A percentile compares a stretch with the other conserved stretches of the same genome.
Conservation (phyloP, 2,797 vertebrate genomes). For the Huso huso region DNA sequence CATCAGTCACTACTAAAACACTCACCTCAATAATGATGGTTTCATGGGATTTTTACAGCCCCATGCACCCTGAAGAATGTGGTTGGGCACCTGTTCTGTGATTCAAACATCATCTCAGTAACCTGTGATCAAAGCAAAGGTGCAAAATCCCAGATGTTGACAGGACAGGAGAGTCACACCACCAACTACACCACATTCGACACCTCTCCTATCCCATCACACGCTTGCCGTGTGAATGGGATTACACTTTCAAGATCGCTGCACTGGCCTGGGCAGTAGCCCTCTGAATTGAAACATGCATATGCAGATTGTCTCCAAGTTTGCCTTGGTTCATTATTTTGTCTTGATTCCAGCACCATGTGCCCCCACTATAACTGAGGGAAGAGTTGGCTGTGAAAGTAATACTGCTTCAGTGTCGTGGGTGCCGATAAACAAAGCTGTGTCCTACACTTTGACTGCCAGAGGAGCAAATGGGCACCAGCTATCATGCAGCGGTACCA, state of each 20-base stretch:
- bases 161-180: constrained; percentile 40
- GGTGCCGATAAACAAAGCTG: constrained; percentile 45
- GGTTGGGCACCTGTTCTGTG: constrained; percentile 36
- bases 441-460: constrained; percentile 40
- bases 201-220: constrained; percentile 44
- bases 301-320: too few species aligned
- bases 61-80: constrained; percentile 51
- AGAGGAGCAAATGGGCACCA: constrained; percentile 14
- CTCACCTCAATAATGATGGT: neutral
- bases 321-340: too few species aligned
- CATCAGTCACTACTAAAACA: too few species aligned
- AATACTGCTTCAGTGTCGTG: constrained; percentile 50
- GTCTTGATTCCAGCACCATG: constrained; percentile 50
- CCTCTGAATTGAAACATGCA: constrained; percentile 23
- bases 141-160: constrained; percentile 48
- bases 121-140: constrained; percentile 47
- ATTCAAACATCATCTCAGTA: constrained; percentile 41
- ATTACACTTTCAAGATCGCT: constrained; percentile 54
- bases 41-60: constrained; percentile 32
- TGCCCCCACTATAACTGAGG: constrained; percentile 43
- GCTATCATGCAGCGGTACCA: constrained; percentile 19
- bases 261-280: constrained; percentile 43
- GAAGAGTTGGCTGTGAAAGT: constrained; percentile 38
- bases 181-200: constrained; percentile 45
- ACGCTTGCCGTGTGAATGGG: constrained; percentile 53